Percentiles rank a stretch among this genome's conserved stretches.
Conservation (phyloP, 2,797 vertebrate species). For the Myripristis jacobus region DNA sequence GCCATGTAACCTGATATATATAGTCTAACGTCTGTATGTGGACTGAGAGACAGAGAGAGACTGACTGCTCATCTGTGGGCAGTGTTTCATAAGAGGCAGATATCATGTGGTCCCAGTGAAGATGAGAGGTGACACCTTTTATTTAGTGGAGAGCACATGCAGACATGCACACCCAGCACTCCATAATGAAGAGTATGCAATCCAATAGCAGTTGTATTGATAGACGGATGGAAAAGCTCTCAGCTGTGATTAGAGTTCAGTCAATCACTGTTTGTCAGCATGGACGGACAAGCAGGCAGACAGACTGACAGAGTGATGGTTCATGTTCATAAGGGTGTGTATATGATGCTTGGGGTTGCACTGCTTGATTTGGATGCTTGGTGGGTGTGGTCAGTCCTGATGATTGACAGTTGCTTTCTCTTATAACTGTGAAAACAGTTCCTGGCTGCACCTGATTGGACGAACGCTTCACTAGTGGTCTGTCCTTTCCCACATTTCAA, state of each 20-base stretch:
- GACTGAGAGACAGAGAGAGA: neutral
- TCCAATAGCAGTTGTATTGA: slow-evolving; percentile 50
- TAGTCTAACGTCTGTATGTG: neutral
- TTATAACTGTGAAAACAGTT: too few relatives aligned
- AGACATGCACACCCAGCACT: slow-evolving; percentile 23
- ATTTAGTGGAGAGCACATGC: slow-evolving; percentile 61
- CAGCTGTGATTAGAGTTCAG: slow-evolving; percentile 66
- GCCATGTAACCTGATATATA: too few relatives aligned
- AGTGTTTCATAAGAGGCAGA: slow-evolving; percentile 25
- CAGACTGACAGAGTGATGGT: neutral
- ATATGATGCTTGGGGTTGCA: too few relatives aligned
- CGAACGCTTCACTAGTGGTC: too few relatives aligned
- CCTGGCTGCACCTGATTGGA: too few relatives aligned
- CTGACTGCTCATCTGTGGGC: too few relatives aligned
- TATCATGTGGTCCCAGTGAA: slow-evolving; percentile 33
- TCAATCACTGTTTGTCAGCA: slow-evolving; percentile 21
- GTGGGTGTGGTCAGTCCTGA: too few relatives aligned
- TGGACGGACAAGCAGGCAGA: slow-evolving; percentile 21
- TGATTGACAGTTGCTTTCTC: too few relatives aligned
- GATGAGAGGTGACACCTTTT: slow-evolving; percentile 49
- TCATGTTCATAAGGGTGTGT: too few relatives aligned
- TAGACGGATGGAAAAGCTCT: slow-evolving; percentile 63
- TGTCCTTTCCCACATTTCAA: too few relatives aligned
- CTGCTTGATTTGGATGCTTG: too few relatives aligned
- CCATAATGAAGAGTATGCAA: slow-evolving; percentile 51